Evolutionary conservation across 2,797 vertebrate species (phyloP).

Genomic region (Molossus alvarezi): DNA sequence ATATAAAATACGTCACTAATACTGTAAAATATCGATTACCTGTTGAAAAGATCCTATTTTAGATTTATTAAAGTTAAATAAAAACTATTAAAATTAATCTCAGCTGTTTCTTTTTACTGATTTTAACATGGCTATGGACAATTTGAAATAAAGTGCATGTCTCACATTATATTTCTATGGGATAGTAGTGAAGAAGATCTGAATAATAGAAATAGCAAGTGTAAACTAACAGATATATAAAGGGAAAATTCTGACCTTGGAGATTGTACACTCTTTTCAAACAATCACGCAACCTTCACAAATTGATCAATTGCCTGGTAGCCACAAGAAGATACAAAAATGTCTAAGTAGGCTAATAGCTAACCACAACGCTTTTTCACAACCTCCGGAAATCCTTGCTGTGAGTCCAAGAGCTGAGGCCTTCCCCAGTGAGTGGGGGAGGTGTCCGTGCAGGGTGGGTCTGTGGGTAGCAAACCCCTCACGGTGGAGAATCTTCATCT

Average conservation of each 20-base stretch:
- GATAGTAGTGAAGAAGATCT: neutral
- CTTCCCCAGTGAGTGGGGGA: neutral
- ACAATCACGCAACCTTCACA: neutral
- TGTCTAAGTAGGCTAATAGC: neutral
- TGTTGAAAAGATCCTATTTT: constrained; percentile 21
- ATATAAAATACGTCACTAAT: neutral
- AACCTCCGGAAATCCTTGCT: neutral
- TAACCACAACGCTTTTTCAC: neutral
- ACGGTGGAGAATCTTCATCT: neutral
- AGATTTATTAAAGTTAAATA: neutral
- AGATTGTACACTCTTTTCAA: constrained; percentile 23
- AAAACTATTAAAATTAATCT: constrained; percentile 36
- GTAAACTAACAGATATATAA: neutral
- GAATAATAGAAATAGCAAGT: neutral
- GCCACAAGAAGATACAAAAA: neutral
- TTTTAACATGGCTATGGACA: neutral
- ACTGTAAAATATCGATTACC: neutral
- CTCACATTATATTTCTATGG: neutral
- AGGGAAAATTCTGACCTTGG: neutral
- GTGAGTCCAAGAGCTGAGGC: neutral
- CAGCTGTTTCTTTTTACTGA: neutral
- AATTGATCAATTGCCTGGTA: constrained; percentile 41
- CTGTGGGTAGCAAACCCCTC: neutral
- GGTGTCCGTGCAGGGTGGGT: neutral
- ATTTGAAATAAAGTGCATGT: neutral